phyloP scores from a whole-genome alignment of 2,888 invertebrate species.

The Ditylenchus weischeri region DNA sequence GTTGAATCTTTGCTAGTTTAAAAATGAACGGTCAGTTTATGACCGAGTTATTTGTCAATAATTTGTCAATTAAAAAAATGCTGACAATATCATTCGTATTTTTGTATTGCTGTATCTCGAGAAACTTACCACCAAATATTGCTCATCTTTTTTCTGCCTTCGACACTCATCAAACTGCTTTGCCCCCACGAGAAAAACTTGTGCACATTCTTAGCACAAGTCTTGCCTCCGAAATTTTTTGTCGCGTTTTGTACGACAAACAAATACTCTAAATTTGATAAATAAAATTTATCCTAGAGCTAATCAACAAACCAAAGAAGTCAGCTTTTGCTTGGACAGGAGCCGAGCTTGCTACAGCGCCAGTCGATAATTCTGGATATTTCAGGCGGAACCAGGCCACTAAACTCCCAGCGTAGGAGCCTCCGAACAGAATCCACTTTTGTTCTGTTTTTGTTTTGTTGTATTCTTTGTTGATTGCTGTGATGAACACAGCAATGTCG shows the following conservation, averaged over 20 bases:
- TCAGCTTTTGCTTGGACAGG: slow-evolving; percentile 23
- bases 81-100: too few relatives aligned
- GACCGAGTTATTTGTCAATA: too few relatives aligned
- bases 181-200: not conserved
- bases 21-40: too few relatives aligned
- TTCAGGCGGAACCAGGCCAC: slow-evolving; percentile 23
- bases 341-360: slow-evolving; percentile 25
- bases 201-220: slow-evolving; percentile 7
- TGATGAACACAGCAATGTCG: slow-evolving; percentile 24
- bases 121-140: slow-evolving; percentile 5
- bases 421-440: slow-evolving; percentile 26
- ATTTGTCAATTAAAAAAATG: too few relatives aligned
- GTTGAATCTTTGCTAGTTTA: too few relatives aligned
- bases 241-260: not conserved
- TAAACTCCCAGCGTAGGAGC: slow-evolving; percentile 17
- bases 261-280: slow-evolving; percentile 5
- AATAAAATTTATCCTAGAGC: not conserved
- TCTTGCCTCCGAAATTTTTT: not conserved
- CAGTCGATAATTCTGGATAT: slow-evolving; percentile 19
- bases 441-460: slow-evolving; percentile 28
- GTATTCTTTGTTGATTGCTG: not conserved
- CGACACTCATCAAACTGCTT: not conserved
- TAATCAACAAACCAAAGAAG: slow-evolving; percentile 21
- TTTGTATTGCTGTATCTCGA: too few relatives aligned
- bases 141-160: slow-evolving; percentile 5